Percentiles rank a stretch among this genome's conserved stretches.
Conservation (phyloP, 2,888 invertebrate species). For the Elgonia sp. region DNA sequence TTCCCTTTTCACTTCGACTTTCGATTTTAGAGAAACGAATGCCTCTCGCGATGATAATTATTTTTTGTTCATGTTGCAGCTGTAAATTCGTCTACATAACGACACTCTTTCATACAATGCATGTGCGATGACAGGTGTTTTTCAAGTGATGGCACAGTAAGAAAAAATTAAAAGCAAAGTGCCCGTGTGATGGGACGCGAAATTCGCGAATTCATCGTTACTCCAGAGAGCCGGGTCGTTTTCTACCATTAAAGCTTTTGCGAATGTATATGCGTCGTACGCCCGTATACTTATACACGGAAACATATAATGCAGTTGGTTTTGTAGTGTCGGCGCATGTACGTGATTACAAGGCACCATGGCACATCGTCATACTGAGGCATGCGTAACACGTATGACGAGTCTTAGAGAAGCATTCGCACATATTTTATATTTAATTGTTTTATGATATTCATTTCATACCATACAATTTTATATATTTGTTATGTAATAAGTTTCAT, state of each 20-base stretch:
- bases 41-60: constrained; percentile 53
- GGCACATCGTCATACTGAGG: constrained; percentile 52
- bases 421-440: constrained; percentile 44
- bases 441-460: constrained; percentile 8
- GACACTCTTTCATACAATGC: constrained; percentile 68
- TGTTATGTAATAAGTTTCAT: constrained; percentile 21
- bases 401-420: constrained; percentile 62
- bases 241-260: constrained; percentile 74
- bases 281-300: constrained; percentile 73
- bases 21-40: constrained; percentile 64
- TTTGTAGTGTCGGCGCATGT: constrained; percentile 67
- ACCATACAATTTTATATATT: constrained; percentile 25
- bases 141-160: constrained; percentile 72
- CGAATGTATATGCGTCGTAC: constrained; percentile 57
- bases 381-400: constrained; percentile 67
- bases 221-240: constrained; percentile 74
- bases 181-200: constrained; percentile 76
- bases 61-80: constrained; percentile 66
- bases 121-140: constrained; percentile 76
- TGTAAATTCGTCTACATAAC: constrained; percentile 71
- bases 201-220: constrained; percentile 76
- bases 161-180: constrained; percentile 77
- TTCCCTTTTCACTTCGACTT: constrained; percentile 50
- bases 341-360: constrained; percentile 74
- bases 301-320: constrained; percentile 73